Evolutionary conservation across 2,113 vertebrate genomes (phyloP).

Genomic region (Plecotus auritus): DNA sequence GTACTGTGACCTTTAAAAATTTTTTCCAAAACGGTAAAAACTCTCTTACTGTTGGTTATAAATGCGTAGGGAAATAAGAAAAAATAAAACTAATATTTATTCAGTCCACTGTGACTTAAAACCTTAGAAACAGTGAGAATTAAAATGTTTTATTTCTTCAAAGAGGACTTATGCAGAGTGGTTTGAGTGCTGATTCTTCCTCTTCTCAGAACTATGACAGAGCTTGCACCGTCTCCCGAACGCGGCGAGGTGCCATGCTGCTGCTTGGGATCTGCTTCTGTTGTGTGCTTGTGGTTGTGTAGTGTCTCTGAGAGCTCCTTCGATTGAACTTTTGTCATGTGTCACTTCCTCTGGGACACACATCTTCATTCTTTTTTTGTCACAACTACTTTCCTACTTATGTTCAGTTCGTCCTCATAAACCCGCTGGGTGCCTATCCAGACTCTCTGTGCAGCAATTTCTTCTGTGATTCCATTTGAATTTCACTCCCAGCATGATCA

Average conservation of each 20-base stretch:
- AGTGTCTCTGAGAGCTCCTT: not conserved
- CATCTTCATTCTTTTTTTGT: not conserved
- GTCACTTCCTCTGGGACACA: not conserved
- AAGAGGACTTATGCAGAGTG: not conserved
- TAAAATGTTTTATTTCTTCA: slow-evolving; percentile 4
- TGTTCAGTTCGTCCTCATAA: not conserved
- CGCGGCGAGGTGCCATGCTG: not conserved
- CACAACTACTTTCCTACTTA: not conserved
- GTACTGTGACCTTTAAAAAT: slow-evolving; percentile 24
- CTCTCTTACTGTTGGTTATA: slow-evolving; percentile 33
- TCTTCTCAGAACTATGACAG: not conserved
- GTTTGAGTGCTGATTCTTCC: not conserved
- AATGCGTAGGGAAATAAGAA: slow-evolving; percentile 38
- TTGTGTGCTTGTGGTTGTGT: not conserved
- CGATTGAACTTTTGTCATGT: not conserved
- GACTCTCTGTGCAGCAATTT: not conserved
- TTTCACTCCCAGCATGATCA: not conserved
- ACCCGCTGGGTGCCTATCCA: not conserved
- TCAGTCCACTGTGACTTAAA: not conserved
- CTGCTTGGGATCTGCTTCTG: not conserved
- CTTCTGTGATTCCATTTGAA: not conserved
- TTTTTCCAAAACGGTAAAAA: slow-evolving; percentile 9
- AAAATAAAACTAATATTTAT: slow-evolving; percentile 45
- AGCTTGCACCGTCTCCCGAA: not conserved
- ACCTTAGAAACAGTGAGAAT: not conserved